phyloP scores from a whole-genome alignment of 2,797 vertebrate species.

The Arnoldichthys spilopterus region DNA sequence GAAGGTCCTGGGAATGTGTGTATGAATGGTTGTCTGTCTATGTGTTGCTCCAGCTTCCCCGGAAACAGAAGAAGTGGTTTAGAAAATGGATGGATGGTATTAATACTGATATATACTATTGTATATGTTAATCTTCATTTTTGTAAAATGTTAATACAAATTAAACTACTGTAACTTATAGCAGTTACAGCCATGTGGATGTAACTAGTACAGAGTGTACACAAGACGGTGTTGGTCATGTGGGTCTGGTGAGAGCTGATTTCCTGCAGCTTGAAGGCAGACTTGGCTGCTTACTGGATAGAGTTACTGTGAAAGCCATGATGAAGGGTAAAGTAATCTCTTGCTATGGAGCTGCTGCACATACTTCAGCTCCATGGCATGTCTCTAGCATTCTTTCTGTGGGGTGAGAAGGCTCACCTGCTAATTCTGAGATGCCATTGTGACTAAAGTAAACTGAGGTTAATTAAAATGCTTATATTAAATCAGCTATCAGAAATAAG shows the following conservation, averaged over 20 bases:
- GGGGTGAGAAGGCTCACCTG: slow-evolving; percentile 36
- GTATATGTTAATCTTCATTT: too few relatives aligned
- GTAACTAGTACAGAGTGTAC: neutral
- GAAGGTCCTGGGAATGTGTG: too few relatives aligned
- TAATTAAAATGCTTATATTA: neutral
- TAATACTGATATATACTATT: too few relatives aligned
- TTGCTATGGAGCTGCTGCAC: slow-evolving; percentile 36
- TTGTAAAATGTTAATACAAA: too few relatives aligned
- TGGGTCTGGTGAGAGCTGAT: slow-evolving; percentile 25
- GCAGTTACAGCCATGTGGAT: neutral
- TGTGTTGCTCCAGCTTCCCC: too few relatives aligned
- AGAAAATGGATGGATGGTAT: too few relatives aligned
- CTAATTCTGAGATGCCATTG: slow-evolving; percentile 28
- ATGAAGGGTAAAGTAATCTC: slow-evolving; percentile 77
- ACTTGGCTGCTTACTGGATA: slow-evolving; percentile 58
- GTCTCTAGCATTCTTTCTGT: slow-evolving; percentile 37
- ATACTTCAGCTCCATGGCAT: slow-evolving; percentile 43
- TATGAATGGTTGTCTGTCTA: too few relatives aligned
- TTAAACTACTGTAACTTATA: neutral
- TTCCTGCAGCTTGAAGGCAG: slow-evolving; percentile 37
- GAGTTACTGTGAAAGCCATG: slow-evolving; percentile 77
- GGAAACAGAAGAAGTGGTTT: too few relatives aligned
- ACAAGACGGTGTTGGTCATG: neutral
- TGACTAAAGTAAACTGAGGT: slow-evolving; percentile 17
- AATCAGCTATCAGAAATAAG: neutral